Evolutionary conservation across 2,797 vertebrate species (phyloP), one percentile per base, ranked within the genome.

Genomic region (Melopsittacus undulatus): DNA sequence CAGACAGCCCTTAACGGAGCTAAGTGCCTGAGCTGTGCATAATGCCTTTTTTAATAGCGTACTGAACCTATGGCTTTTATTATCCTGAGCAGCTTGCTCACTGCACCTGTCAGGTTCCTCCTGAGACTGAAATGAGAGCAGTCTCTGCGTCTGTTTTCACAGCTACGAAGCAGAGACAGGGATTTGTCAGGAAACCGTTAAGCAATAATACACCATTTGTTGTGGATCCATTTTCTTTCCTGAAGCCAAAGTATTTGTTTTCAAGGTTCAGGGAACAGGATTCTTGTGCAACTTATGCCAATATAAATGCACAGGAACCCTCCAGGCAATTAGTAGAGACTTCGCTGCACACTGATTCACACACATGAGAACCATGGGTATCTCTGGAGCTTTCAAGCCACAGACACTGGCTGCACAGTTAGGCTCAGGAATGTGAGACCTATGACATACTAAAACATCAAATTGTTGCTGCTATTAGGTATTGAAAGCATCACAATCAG

Each of bases 71-170:
- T 70, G 91, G 81, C n/a, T 95, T 89, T 92, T 88, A 43, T 96
- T 92, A 40, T 19, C 78, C 89, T 40, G 91, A 61, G n/a, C 95
- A 84, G 84, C 69, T 88, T 72, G 49, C 61, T 94, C 80, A 15
- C 92, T 92, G 95, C 96, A 97, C 97, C 97, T 97, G 97, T 61
- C 87, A 72, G 83, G 89, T 14, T 93, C 84, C 97, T 90, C 95
- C 66, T 0, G 89, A 84, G 97, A 80, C 81, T 79, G 95, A 95
- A 95, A 97, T 1, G 12, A 90, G 87, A 87, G 72, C 91, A 64
- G 84, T 11, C 85, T 63, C 92, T 73, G 38, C 0, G 19, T 52
- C 92, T 89, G 83, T 83, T 95, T 89, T 70, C 79, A 70, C 83
- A 87, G 91, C 91, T 94, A 92, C 62, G 38, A 59, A 91, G 74